A percentile compares a stretch with the other conserved stretches of the same genome.
Evolutionary conservation across 92 coral and sea anemone genomes (phyloP).

Genomic region (Hydrozoanthus gracilis): DNA sequence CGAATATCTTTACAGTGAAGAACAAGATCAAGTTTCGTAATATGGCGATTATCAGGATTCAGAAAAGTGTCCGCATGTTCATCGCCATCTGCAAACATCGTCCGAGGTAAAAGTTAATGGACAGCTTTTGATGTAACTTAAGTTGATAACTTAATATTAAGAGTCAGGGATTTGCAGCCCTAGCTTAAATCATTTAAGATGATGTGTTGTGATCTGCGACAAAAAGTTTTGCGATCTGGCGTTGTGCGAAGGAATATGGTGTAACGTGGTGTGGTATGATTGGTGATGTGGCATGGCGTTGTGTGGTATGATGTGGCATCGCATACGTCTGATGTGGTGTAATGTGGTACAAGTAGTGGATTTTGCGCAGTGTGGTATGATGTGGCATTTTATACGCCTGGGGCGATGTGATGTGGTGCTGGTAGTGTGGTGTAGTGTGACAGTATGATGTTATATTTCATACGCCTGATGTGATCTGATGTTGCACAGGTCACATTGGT

Average conservation of each 20-base stretch:
- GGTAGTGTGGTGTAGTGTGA: too few relatives aligned
- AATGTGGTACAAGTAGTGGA: not conserved
- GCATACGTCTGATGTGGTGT: too few relatives aligned
- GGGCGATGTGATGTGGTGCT: too few relatives aligned
- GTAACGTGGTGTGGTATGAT: not conserved
- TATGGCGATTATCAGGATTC: conserved; percentile 78
- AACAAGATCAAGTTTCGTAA: conserved; percentile 97
- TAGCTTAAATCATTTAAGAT: not conserved
- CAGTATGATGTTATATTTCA: too few relatives aligned
- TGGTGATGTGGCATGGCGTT: too few relatives aligned
- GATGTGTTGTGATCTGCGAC: not conserved
- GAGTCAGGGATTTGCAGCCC: not conserved
- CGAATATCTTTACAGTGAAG: conserved; percentile 62
- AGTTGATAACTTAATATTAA: not conserved
- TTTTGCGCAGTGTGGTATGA: too few relatives aligned
- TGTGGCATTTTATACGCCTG: too few relatives aligned
- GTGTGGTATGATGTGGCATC: not conserved
- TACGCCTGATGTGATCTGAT: too few relatives aligned
- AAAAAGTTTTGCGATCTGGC: not conserved
- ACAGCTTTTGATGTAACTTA: not conserved
- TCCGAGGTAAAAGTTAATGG: conserved; percentile 72
- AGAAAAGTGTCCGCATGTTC: conserved; percentile 91
- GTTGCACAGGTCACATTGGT: too few relatives aligned
- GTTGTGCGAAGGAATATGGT: not conserved
- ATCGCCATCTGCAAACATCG: conserved; percentile 75